phyloP scores from a whole-genome alignment of 2,888 invertebrate genomes.

The Diaprepes abbreviatus region DNA sequence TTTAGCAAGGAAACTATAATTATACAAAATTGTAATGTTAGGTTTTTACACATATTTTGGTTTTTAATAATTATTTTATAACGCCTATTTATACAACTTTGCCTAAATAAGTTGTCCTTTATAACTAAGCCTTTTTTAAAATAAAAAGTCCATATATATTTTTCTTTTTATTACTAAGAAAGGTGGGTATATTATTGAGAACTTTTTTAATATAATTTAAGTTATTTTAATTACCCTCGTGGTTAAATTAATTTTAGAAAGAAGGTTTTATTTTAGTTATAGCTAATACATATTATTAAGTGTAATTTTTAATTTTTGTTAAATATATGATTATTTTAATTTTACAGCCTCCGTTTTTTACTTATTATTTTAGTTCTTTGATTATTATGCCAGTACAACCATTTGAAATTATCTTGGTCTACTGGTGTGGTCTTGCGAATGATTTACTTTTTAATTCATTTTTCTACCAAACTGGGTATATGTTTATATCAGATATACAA shows the following conservation, averaged over 20 bases:
- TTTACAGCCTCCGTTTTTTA: slow-evolving; percentile 2
- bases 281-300: neutral
- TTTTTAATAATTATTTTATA: too few relatives aligned
- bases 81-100: too few relatives aligned
- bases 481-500: too few relatives aligned
- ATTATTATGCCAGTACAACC: slow-evolving; percentile 17
- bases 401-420: slow-evolving; percentile 16
- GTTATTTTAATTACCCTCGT: slow-evolving; percentile 3
- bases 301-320: slow-evolving; percentile 2
- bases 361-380: neutral
- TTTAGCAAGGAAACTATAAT: too few relatives aligned
- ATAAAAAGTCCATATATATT: too few relatives aligned
- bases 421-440: slow-evolving; percentile 7
- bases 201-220: neutral
- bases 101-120: too few relatives aligned
- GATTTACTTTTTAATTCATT: slow-evolving; percentile 8
- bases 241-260: slow-evolving; percentile 5
- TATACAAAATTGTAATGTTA: too few relatives aligned
- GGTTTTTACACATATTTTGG: too few relatives aligned
- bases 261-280: slow-evolving; percentile 9
- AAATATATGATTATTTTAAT: neutral
- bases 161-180: too few relatives aligned
- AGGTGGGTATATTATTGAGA: slow-evolving; percentile 18
- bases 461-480: neutral
- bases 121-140: too few relatives aligned